A percentile compares a stretch with the other conserved stretches of the same genome.
These are phyloP conservation scores for Miichthys miiuy DNA, from an alignment of 2,797 vertebrate species.

Conservation along the genomic window DNA sequence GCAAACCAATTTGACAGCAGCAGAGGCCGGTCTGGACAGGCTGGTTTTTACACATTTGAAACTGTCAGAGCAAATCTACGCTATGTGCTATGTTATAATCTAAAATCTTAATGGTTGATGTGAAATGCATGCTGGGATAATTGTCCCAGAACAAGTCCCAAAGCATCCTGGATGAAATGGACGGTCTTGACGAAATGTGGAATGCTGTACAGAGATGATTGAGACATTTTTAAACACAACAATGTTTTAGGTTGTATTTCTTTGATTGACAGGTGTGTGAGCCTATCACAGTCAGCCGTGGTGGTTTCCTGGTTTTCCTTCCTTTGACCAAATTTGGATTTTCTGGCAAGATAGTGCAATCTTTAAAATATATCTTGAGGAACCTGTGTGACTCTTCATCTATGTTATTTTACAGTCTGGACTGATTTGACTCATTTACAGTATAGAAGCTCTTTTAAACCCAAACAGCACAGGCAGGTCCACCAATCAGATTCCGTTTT, in stretches of 20 bases:
- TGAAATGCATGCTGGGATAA: not conserved
- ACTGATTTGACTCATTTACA: not conserved
- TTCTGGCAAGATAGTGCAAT: not conserved
- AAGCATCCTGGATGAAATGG: not conserved
- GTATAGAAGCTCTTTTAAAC: not conserved
- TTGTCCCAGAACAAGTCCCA: not conserved
- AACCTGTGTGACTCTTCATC: not conserved
- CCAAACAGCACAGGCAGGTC: not conserved
- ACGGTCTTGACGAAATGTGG: not conserved
- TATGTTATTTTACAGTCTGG: not conserved
- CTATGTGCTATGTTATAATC: not conserved
- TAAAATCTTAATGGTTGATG: not conserved
- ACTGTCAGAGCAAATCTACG: no score
- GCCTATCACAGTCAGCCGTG: conserved; percentile 7
- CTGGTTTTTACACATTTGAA: no score
- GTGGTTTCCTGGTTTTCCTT: not conserved
- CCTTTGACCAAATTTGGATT: not conserved
- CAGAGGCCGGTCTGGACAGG: no score
- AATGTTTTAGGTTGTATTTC: not conserved
- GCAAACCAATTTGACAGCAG: no score
- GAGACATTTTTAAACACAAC: not conserved
- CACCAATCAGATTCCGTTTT: not conserved
- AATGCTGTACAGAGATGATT: not conserved
- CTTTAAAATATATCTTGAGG: not conserved
- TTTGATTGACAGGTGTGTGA: conserved; percentile 7